Conservation (phyloP, 2,797 vertebrate species). For the Telmatherina bonti region DNA sequence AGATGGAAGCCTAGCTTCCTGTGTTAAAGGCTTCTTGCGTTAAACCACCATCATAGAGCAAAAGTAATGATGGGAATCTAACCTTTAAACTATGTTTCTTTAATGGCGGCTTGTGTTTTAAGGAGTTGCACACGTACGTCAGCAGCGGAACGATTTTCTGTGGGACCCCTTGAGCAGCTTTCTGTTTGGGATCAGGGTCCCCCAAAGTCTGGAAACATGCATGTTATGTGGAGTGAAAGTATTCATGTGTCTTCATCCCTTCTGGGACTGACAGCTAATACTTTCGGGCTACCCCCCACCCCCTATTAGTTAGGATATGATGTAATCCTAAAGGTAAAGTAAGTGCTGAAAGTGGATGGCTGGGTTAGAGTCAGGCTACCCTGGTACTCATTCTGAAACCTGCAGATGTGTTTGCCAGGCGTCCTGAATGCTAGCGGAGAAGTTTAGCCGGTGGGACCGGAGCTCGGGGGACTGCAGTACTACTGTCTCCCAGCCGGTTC, state of each 20-base stretch:
- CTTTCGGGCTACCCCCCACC: background rate
- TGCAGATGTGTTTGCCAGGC: background rate
- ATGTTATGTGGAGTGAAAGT: background rate
- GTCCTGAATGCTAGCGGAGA: constrained; percentile 29
- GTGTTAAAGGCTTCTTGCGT: too few species aligned
- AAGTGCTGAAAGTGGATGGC: background rate
- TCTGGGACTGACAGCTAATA: background rate
- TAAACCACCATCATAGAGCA: too few species aligned
- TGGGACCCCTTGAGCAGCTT: too few species aligned
- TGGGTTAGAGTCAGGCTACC: background rate
- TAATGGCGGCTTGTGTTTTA: too few species aligned
- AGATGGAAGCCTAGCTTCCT: too few species aligned
- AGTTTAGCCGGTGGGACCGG: constrained; percentile 48
- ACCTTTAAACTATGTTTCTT: too few species aligned
- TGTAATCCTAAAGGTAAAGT: background rate
- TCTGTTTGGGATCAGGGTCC: too few species aligned
- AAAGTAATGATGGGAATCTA: too few species aligned
- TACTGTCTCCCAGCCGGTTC: background rate
- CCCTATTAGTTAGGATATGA: background rate
- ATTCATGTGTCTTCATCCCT: background rate
- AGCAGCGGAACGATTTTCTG: too few species aligned
- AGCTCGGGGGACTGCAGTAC: constrained; percentile 23
- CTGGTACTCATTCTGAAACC: background rate
- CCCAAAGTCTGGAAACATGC: background rate
- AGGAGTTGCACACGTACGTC: too few species aligned